Evolutionary conservation across 1,140 invertebrate genomes (phyloP), one percentile per base, ranked within the genome.

Genomic region (Ceratosolen fusciceps): DNA sequence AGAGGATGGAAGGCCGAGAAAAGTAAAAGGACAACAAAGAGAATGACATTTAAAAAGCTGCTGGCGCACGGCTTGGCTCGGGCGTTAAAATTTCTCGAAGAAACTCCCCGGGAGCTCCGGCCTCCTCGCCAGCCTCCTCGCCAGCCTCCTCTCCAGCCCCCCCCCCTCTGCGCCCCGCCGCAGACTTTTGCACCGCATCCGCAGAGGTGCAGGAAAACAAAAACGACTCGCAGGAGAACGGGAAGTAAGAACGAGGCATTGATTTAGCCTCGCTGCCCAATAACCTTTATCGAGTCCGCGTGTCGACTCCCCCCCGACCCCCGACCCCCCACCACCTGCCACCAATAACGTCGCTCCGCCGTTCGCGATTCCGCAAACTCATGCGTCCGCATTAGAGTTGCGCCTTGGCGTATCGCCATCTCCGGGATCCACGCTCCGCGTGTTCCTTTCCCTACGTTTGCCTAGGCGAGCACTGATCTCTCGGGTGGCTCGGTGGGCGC

Each of bases 91-190:
- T 73, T 79, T n/a, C 70, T 47, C 9, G 67, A 37, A 54, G 74
- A 81, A 77, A 72, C 67, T 52, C 74, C 24, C n/a, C 14, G 21
- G 74, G 26, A 8, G 43, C 34, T 49, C 56, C 24, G 37, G 65
- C 62, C 72, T 52, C 60, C 54, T 29, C 52, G 75, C 58, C 65
- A 62, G 58, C 65, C 73, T 24, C 58, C 52, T 29, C 70, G 73
- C 77, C 56, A 29, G 65, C 62, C 72, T 52, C 60, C 54, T 29
- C 52, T 80, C 58, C 65, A 62, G 58, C 65, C 73, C 24, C 58
- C 52, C 43, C 70, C 73, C 77, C 73, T 79, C 67, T 79, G 81
- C n/a, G n/a, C n/a, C n/a, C n/a, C n/a, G n/a, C n/a, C n/a, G n/a
- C n/a, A n/a, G n/a, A n/a, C n/a, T n/a, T n/a, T n/a, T n/a, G n/a